Evolutionary conservation across 2,113 vertebrate species (phyloP).

Genomic region (Cyprinodon tularosa): DNA sequence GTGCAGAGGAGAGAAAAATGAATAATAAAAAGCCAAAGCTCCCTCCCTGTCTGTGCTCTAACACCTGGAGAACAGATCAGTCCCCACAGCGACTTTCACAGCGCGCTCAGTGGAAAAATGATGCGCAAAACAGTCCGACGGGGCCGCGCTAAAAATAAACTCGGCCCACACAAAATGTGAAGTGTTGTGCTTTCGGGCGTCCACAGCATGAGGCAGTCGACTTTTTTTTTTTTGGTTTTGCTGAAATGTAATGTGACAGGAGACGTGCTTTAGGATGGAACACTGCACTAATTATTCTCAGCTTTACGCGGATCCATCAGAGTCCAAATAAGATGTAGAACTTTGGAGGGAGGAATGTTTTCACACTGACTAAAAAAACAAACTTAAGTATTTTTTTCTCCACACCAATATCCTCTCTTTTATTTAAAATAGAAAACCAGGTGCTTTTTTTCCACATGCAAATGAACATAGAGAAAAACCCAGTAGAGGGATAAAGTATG

Average conservation of each 20-base stretch:
- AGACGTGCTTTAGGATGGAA: background rate
- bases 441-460: background rate
- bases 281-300: background rate
- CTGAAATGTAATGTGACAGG: background rate
- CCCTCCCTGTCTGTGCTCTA: constrained; percentile 37
- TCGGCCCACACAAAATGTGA: constrained; percentile 59
- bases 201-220: background rate
- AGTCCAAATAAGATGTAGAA: background rate
- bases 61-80: constrained; percentile 75
- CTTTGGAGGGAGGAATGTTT: too few relatives aligned
- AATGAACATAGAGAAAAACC: background rate
- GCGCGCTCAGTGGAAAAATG: constrained; percentile 65
- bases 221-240: background rate
- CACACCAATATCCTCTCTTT: background rate
- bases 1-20: background rate
- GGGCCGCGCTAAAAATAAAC: constrained; percentile 68
- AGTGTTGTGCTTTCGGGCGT: constrained; percentile 44
- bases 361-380: background rate
- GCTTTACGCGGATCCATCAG: background rate
- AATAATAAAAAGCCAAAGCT: constrained; percentile 9
- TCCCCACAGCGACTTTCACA: constrained; percentile 39
- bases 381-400: background rate
- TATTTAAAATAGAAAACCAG: background rate
- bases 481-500: background rate
- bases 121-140: constrained; percentile 59